Evolutionary conservation across 2,113 vertebrate species (phyloP).

Genomic region (Pluvianellus socialis): DNA sequence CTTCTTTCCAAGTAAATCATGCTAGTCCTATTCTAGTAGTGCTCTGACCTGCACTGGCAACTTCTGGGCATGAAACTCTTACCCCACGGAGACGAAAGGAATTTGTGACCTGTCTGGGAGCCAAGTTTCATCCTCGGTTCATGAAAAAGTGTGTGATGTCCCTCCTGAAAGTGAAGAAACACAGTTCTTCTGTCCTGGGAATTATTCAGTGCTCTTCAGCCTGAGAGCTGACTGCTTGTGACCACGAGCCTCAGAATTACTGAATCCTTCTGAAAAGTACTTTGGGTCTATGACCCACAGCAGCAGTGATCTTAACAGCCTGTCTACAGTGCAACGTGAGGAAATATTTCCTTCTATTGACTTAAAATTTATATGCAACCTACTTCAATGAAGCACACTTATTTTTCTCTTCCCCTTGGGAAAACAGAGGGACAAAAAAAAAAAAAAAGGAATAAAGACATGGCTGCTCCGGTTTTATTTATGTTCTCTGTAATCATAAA

Average conservation of each 20-base stretch:
- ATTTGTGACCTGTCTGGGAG: background rate
- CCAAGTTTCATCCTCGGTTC: background rate
- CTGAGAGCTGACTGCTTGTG: background rate
- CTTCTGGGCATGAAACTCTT: background rate
- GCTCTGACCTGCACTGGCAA: background rate
- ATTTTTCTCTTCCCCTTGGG: constrained; percentile 2
- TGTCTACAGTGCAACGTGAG: background rate
- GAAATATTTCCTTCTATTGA: background rate
- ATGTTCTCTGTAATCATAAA: constrained; percentile 29
- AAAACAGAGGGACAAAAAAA: background rate
- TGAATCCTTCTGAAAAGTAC: background rate
- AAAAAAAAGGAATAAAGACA: background rate
- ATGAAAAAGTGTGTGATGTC: background rate
- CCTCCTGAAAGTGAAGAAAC: background rate
- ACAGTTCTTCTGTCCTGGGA: background rate
- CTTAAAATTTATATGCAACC: constrained; percentile 22
- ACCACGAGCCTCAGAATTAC: background rate
- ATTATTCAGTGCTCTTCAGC: background rate
- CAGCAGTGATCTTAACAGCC: background rate
- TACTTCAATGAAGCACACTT: constrained; percentile 1
- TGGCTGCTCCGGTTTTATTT: background rate
- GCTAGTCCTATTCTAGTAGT: background rate
- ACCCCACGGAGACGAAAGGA: background rate
- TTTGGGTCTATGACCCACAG: background rate
- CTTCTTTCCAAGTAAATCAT: background rate